These are phyloP conservation scores for Pteromalus puparum DNA, from an alignment of 1,140 invertebrate species.

Conservation along the genomic window DNA sequence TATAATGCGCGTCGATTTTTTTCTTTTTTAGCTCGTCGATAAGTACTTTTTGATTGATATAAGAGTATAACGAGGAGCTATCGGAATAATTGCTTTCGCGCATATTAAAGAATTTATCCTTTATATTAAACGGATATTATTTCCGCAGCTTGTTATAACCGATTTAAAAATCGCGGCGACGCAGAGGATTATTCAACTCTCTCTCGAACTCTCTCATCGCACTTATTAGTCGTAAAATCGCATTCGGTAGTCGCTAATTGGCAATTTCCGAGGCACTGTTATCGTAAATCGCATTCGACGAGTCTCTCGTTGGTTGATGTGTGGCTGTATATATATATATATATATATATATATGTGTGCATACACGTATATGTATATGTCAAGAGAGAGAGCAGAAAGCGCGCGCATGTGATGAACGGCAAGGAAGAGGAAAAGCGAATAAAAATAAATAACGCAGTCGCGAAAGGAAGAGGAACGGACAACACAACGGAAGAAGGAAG, in stretches of 20 bases:
- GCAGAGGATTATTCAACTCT: background rate
- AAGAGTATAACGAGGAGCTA: too few species aligned
- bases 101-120: too few species aligned
- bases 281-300: slow-evolving; percentile 49
- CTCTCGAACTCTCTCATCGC: background rate
- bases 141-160: slow-evolving; percentile 17
- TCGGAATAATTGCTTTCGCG: too few species aligned
- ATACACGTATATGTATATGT: background rate
- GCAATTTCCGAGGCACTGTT: slow-evolving; percentile 45
- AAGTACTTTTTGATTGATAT: too few species aligned
- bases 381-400: background rate
- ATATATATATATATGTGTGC: background rate
- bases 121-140: background rate
- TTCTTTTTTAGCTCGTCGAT: too few species aligned
- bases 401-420: slow-evolving; percentile 41
- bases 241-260: slow-evolving; percentile 46
- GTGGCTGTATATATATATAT: background rate
- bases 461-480: slow-evolving; percentile 12
- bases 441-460: slow-evolving; percentile 36
- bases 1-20: too few species aligned
- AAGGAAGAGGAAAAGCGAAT: slow-evolving; percentile 27
- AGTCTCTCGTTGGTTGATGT: slow-evolving; percentile 12
- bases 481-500: slow-evolving; percentile 5
- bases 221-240: slow-evolving; percentile 43
- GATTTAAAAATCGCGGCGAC: background rate